Base-by-base conservation (phyloP, 2,888 invertebrate genomes). In the Luffia ferchaultella region DNA sequence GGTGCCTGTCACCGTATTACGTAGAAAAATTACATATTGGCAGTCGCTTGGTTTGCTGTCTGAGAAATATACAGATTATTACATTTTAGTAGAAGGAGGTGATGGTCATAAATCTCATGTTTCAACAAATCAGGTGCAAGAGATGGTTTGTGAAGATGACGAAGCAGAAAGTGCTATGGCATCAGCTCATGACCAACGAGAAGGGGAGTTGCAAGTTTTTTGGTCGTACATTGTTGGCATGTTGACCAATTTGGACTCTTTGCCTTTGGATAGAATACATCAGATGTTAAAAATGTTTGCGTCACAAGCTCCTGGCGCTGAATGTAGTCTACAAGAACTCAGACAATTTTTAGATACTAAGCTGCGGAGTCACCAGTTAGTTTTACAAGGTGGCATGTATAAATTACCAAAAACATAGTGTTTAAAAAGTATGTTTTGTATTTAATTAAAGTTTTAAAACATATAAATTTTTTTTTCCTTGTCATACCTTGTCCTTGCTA, bases 151-250 rank as follows among this genome's bases (percentile, higher is more conserved):
- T 57, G 93, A 95, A 60, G 97, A 97, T 68, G 96, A 95, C 61
- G 97, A 97, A 70, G 85, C 90, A 1, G 97, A 97, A 74, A 96
- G 96, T 68, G 96, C 93, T 0, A 95, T 96, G 93, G 96, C 96
- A 1, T 96, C 96, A 17, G 93, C 95, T 1, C 94, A 95, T 68
- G 96, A 96, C 68, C 97, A 97, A 70, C 86, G 96, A 52, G 96
- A 97, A 75, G 96, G 96, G 60, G 97, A 97, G 70, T 80, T 97
- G 52, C 96, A 96, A 86, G 90, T 90, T 47, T 96, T 97, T 73
- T 98, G 98, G 98, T 95, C 96, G 0, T 98, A 97, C 65, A 96
- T 98, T 61, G 93, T 96, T 45, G 97, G 97, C 16, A 98, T 98
- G 98, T 76, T 98, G 52, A 96, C 96, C 12, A 98, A 98, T 82